A percentile compares a stretch with the other conserved stretches of the same genome.
Evolutionary conservation across 2,113 vertebrate genomes (phyloP).

Genomic region (Spizaetus ornatus): DNA sequence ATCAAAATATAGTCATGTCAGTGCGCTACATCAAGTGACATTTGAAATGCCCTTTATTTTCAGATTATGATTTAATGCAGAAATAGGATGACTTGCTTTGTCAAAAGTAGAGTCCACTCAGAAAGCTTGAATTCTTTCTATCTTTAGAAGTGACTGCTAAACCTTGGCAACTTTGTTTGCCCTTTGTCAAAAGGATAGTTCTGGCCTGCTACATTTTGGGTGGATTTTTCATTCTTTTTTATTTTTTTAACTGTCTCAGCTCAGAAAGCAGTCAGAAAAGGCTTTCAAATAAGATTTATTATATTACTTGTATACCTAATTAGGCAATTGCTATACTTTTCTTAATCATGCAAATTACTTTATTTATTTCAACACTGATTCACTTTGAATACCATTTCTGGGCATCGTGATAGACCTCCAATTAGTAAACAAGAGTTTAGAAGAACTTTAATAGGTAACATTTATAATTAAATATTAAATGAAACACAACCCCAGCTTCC

Average conservation of each 20-base stretch:
- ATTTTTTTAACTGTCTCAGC: neutral
- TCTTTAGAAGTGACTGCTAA: neutral
- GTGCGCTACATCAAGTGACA: neutral
- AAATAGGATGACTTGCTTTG: neutral
- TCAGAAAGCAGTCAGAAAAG: neutral
- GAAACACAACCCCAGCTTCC: neutral
- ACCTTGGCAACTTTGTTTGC: neutral
- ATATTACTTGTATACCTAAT: neutral
- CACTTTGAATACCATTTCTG: neutral
- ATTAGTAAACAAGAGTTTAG: neutral
- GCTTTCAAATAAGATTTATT: neutral
- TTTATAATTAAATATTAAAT: neutral
- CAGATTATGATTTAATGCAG: conserved; percentile 8
- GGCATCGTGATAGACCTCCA: neutral
- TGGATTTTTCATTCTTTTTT: neutral
- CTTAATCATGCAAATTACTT: neutral
- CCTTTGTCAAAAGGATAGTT: neutral
- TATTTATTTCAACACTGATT: neutral
- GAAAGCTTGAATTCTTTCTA: neutral
- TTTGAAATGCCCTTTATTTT: conserved; percentile 49
- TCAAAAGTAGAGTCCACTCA: neutral
- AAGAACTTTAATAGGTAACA: neutral
- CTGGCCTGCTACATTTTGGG: neutral
- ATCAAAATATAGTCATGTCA: neutral
- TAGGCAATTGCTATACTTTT: neutral